phyloP scores from a whole-genome alignment of 2,888 invertebrate species.

The Pachliopta kotzebuea region DNA sequence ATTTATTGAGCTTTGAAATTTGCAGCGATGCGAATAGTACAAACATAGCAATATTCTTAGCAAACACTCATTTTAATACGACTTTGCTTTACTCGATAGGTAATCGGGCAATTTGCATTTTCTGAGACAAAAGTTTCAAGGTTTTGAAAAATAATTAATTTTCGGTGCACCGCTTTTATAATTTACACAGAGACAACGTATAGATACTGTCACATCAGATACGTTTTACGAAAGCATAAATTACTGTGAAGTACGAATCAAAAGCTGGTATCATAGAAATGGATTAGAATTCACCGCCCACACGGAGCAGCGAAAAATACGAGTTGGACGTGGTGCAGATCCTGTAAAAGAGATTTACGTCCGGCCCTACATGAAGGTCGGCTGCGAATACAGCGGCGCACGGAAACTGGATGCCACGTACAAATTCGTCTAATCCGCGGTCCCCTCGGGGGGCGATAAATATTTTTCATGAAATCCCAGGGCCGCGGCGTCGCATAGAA shows the following conservation, averaged over 20 bases:
- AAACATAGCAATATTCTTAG: no score
- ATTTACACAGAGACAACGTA: no score
- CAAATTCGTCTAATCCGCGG: constrained; percentile 72
- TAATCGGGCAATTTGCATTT: no score
- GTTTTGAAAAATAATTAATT: no score
- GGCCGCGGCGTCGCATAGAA: constrained; percentile 68
- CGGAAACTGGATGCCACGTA: constrained; percentile 59
- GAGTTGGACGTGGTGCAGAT: constrained; percentile 25
- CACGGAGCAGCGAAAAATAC: constrained; percentile 2
- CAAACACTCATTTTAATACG: no score
- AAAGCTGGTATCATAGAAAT: background rate
- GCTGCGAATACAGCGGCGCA: constrained; percentile 28
- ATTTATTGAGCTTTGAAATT: no score
- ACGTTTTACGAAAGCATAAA: background rate
- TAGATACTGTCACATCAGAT: background rate
- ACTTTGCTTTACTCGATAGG: no score
- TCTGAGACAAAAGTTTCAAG: no score
- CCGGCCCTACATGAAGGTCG: constrained; percentile 15
- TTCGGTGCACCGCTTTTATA: no score
- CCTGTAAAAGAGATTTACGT: constrained; percentile 32
- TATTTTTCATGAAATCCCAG: constrained; percentile 75
- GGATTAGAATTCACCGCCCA: background rate
- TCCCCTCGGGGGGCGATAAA: constrained; percentile 67
- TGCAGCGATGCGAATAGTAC: no score
- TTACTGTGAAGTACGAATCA: background rate